Base-by-base conservation (phyloP, 2,113 vertebrate genomes). In the Pituophis catenifer region DNA sequence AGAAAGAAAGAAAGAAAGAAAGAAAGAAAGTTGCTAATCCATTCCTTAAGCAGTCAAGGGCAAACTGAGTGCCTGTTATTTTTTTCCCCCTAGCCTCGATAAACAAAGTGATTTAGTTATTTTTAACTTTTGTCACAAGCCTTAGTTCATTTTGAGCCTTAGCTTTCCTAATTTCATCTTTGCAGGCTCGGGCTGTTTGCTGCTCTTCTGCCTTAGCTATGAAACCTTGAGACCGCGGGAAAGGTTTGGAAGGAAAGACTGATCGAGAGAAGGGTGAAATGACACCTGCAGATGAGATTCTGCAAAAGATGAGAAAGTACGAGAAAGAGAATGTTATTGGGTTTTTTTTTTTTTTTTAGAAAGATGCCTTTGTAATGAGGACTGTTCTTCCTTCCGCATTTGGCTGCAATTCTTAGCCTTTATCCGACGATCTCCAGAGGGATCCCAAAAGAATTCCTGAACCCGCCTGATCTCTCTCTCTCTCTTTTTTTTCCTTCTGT, bases 391-490 rank as follows among this genome's bases (percentile, higher is more conserved):
- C 23, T 13, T 11, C 70, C 1, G 1, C 57, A 58, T 89, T 95
- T 86, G 89, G 29, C 23, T 89, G 55, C 81, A 54, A 12, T n/a
- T 92, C 81, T 62, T 44, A 3, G 33, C 26, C 23, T 62, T 88
- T 89, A 38, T 59, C 65, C 57, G 90, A 9, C 59, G 26, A 29
- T 92, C 94, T 91, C 85, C 59, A 4, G 86, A 95, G 96, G 95
- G 94, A 95, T 75, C 29, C 9, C 13, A 33, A 57, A 53, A 95
- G 59, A 23, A 88, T 57, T 96, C 54, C 92, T 95, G 91, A 88
- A 29, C 92, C 95, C 89, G 17, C 2, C 55, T 88, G 65, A 91
- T 93, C 94, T 93, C 94, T 94, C 94, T 70, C 95, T 96, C 2
- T 53, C 94, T 70, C 95, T 96, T 2, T 53, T 53, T 48, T 53